Evolutionary conservation across 2,888 invertebrate genomes (phyloP).

Genomic region (Caenorhabditis becei): DNA sequence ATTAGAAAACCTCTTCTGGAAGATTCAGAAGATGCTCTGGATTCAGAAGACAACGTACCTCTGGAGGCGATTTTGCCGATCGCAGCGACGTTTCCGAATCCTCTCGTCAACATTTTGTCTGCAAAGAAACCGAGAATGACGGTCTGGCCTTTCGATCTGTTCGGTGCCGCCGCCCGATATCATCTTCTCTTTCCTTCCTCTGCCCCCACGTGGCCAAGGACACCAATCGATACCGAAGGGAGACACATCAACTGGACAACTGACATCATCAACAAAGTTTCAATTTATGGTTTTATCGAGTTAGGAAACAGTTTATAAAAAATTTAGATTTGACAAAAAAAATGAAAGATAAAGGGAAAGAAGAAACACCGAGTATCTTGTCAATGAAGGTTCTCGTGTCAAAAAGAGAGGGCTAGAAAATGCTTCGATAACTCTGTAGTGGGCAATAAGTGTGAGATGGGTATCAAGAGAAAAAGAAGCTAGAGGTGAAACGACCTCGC

Average conservation of each 20-base stretch:
- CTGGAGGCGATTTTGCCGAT: constrained; percentile 34
- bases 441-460: constrained; percentile 45
- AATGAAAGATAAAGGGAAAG: constrained; percentile 27
- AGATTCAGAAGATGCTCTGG: not conserved
- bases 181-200: constrained; percentile 33
- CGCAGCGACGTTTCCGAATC: constrained; percentile 31
- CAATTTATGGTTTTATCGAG: constrained; percentile 4
- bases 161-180: constrained; percentile 36
- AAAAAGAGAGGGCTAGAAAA: constrained; percentile 13
- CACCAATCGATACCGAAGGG: constrained; percentile 53
- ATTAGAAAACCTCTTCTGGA: not conserved
- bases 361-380: constrained; percentile 52
- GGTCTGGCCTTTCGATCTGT: constrained; percentile 23
- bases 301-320: constrained; percentile 8
- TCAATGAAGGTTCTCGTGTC: constrained; percentile 33
- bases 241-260: constrained; percentile 42
- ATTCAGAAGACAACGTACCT: constrained; percentile 22
- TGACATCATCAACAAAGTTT: not conserved
- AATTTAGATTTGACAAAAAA: constrained; percentile 15
- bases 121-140: constrained; percentile 39
- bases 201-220: constrained; percentile 56
- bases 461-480: constrained; percentile 29
- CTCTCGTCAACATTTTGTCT: constrained; percentile 50
- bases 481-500: too few species aligned
- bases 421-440: constrained; percentile 21